Percentiles rank a stretch among this genome's conserved stretches.
Conservation (phyloP, 2,113 vertebrate species). For the Xiphorhynchus elegans region DNA sequence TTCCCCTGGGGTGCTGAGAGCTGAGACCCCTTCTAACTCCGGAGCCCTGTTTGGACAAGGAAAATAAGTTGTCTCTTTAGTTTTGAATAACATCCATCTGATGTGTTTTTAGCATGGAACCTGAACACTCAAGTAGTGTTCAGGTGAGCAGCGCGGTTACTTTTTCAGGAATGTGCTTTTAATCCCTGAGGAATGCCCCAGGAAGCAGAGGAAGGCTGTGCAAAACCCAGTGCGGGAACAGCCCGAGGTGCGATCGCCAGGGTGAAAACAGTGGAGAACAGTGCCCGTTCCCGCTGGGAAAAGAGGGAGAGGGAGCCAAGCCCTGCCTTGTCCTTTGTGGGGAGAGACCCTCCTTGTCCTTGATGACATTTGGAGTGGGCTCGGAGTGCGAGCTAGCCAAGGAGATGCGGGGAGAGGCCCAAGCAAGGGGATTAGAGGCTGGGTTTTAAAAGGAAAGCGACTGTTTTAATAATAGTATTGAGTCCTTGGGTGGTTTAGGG, state of each 20-base stretch:
- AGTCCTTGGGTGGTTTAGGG: conserved; percentile 42
- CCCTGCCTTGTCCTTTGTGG: neutral
- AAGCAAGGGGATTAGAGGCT: conserved; percentile 20
- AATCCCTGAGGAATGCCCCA: neutral
- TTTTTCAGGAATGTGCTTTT: conserved; percentile 60
- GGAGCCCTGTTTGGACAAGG: neutral
- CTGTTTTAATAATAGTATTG: conserved; percentile 59
- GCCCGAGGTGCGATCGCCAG: accelerated
- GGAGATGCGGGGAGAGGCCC: neutral
- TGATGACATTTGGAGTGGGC: neutral
- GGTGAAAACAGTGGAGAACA: neutral
- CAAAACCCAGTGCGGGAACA: accelerated
- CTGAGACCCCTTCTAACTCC: neutral
- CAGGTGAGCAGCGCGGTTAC: neutral
- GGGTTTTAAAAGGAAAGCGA: conserved; percentile 60
- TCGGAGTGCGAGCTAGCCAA: neutral
- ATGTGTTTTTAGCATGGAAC: neutral
- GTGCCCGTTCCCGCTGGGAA: accelerated
- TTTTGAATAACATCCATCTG: neutral
- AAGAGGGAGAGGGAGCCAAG: neutral
- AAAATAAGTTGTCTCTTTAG: neutral
- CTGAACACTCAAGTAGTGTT: conserved; percentile 43
- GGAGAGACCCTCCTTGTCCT: neutral
- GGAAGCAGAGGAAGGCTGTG: neutral
- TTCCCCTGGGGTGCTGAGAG: neutral